Evolutionary conservation across 2,113 vertebrate species (phyloP), one percentile per base, ranked within the genome.

Genomic region (Scomber colias): DNA sequence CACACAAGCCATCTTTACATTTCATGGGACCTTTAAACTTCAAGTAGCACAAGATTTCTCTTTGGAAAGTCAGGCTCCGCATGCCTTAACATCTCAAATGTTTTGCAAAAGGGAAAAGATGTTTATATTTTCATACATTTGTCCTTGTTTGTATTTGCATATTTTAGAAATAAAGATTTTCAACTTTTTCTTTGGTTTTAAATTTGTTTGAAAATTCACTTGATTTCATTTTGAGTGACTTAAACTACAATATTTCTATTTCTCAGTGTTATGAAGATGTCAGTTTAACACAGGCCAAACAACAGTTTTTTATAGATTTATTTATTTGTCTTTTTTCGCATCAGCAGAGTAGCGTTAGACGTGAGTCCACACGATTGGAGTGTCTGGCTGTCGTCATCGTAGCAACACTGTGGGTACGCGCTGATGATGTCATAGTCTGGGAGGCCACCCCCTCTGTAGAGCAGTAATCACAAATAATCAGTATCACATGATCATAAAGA

Each of bases 351-450:
- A 0, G 95, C 90, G 0, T 87, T 97, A 48, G 94, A 92, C 2
- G 81, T 90, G 55, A 99, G 93, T 27, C 96, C 97, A 4, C 91
- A 95, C 0, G 92, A 94, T 69, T 87, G 91, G 8, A 99, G 94
- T 0, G 95, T 97, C 83, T 90, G 92, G 12, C 85, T 1, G 12
- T 93, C 86, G 1, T 98, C 93, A 0, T 40, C 14, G 63, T 97
- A 97, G 86, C 92, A 85, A 8, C 76, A 69, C 51, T 69, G 88
- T 19, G 97, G 97, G 73, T 96, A 96, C 1, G 87, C 82, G 4
- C 96, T 97, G 92, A 98, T 90, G 93, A 99, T 96, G 90, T 99
- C 96, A 62, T 97, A 99, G 0, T 76, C 83, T 7, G 81, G 0
- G 0, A 77, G 45, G 0, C 79, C 83, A 46, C 48, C 40, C 14